Conservation (phyloP, 2,888 invertebrate species). For the Gastracanthus pulcherrimus region DNA sequence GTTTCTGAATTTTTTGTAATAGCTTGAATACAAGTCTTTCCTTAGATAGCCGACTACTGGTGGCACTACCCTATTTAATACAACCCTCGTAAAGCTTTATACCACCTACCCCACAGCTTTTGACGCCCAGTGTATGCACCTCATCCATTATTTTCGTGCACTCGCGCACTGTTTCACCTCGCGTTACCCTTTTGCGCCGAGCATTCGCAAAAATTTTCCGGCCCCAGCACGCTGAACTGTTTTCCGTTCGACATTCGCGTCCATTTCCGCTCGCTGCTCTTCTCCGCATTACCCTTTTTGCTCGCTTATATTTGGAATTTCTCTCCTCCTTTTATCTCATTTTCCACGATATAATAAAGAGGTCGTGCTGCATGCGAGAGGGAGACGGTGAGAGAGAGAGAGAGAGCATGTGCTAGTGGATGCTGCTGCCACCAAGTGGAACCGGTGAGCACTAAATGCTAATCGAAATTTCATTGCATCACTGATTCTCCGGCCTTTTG, state of each 20-base stretch:
- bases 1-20: no score
- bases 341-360: constrained; percentile 13
- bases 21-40: no score
- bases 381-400: not conserved
- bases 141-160: not conserved
- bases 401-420: not conserved
- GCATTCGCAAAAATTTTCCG: constrained; percentile 29
- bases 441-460: not conserved
- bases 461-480: constrained; percentile 22
- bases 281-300: no score
- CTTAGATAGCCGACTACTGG: no score
- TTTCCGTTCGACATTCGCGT: not conserved
- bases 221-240: not conserved
- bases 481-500: not conserved
- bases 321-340: constrained; percentile 21
- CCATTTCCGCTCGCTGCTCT: constrained; percentile 10
- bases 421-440: constrained; percentile 28
- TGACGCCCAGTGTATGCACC: no score
- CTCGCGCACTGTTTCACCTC: no score
- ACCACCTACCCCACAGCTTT: no score
- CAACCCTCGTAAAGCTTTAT: no score
- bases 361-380: no score
- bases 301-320: constrained; percentile 20
- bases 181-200: not conserved
- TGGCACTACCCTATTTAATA: no score